These are phyloP conservation scores for Cabera pusaria DNA, from an alignment of 2,888 invertebrate species.

Conservation along the genomic window DNA sequence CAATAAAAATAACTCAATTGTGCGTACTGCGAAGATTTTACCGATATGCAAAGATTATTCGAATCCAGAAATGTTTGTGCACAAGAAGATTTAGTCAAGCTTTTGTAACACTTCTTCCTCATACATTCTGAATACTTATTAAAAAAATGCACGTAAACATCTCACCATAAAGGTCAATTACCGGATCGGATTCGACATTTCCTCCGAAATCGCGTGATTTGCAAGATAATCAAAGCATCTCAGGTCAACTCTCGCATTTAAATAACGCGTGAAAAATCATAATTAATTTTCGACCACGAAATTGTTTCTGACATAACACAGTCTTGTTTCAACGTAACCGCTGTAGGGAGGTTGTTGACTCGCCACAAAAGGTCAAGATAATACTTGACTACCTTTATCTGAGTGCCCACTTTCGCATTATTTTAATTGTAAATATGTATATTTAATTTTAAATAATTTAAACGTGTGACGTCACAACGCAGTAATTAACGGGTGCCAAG, in stretches of 20 bases:
- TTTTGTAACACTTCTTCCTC: too few species aligned
- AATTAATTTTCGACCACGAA: conserved; percentile 23
- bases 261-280: conserved; percentile 23
- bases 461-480: conserved; percentile 30
- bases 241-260: conserved; percentile 1
- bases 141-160: too few species aligned
- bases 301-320: conserved; percentile 32
- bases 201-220: conserved; percentile 2
- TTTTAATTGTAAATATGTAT: conserved; percentile 23
- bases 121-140: too few species aligned
- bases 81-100: too few species aligned
- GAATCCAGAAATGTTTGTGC: too few species aligned
- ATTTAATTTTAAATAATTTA: conserved; percentile 29
- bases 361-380: conserved; percentile 32
- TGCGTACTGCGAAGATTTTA: too few species aligned
- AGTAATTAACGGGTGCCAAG: conserved; percentile 30
- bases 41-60: too few species aligned
- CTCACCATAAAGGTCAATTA: conserved; percentile 7
- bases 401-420: conserved; percentile 32
- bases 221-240: conserved; percentile 12
- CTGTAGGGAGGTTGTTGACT: conserved; percentile 26
- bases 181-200: conserved; percentile 6
- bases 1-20: too few species aligned
- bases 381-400: conserved; percentile 29
- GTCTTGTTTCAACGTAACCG: conserved; percentile 27